Conservation (phyloP, 2,888 invertebrate species). For the Sesia bembeciformis region DNA sequence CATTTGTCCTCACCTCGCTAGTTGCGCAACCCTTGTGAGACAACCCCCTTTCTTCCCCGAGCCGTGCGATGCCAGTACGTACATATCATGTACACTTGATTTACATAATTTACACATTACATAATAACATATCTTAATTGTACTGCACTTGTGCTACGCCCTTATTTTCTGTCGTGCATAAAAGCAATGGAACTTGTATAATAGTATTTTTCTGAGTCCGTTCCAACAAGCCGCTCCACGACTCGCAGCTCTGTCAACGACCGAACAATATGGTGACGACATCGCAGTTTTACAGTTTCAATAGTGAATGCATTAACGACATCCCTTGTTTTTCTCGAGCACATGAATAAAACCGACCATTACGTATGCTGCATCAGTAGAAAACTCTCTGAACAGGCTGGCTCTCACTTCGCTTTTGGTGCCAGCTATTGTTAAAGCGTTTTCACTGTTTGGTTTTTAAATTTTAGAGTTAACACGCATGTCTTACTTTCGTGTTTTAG, state of each 20-base stretch:
- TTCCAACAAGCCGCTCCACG: background rate
- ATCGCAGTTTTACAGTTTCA: background rate
- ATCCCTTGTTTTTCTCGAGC: constrained; percentile 16
- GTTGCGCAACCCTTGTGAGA: too few species aligned
- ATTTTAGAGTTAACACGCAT: constrained; percentile 5
- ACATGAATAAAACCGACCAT: constrained; percentile 25
- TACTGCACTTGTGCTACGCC: too few species aligned
- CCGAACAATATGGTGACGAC: background rate
- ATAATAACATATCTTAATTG: too few species aligned
- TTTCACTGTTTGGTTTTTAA: constrained; percentile 30
- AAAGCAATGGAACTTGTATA: too few species aligned
- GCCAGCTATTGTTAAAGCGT: constrained; percentile 37
- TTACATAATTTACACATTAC: too few species aligned
- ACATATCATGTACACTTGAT: too few species aligned
- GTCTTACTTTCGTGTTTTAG: background rate
- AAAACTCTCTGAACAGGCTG: constrained; percentile 13
- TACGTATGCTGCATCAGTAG: constrained; percentile 25
- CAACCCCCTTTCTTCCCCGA: too few species aligned
- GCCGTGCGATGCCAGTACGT: too few species aligned
- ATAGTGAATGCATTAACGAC: constrained; percentile 8
- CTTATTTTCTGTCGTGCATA: too few species aligned
- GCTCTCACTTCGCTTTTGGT: constrained; percentile 45
- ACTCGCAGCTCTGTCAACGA: background rate
- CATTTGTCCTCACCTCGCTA: too few species aligned
- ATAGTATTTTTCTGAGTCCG: too few species aligned